These are phyloP conservation scores for Eilema depressum DNA, from an alignment of 2,888 invertebrate genomes.

Conservation along the genomic window DNA sequence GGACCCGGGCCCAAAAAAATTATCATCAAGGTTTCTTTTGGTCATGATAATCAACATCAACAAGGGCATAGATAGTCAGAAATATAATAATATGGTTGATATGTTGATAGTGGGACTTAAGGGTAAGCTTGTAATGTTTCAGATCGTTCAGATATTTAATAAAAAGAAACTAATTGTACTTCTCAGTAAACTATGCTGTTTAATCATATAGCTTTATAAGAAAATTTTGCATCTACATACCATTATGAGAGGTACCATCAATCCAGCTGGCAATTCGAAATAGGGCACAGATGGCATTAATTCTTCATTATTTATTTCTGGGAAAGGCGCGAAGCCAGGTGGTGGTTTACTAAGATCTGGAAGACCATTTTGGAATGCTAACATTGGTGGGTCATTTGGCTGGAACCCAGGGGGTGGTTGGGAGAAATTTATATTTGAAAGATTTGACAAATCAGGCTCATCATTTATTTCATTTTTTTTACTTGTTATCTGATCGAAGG, in stretches of 20 bases:
- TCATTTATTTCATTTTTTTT: conserved; percentile 65
- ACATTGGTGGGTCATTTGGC: conserved; percentile 64
- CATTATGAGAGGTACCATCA: conserved; percentile 99
- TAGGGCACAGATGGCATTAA: conserved; percentile 97
- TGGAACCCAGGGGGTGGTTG: conserved; percentile 82
- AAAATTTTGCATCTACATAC: conserved; percentile 73
- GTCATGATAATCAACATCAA: no score
- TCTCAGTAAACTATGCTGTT: no score
- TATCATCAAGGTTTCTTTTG: no score
- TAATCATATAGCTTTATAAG: background rate
- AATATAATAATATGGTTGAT: background rate
- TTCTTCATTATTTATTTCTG: conserved; percentile 88
- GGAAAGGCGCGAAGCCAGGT: conserved; percentile 90
- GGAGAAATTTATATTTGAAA: conserved; percentile 82
- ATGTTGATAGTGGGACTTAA: no score
- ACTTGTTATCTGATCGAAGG: conserved; percentile 76
- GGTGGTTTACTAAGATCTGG: conserved; percentile 96
- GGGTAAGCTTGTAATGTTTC: no score
- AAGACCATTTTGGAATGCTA: conserved; percentile 87
- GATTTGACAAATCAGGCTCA: conserved; percentile 70
- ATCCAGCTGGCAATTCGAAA: conserved; percentile 98
- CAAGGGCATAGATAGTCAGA: no score
- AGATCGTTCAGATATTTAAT: background rate
- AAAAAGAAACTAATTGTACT: background rate
- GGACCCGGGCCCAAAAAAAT: no score